Base-by-base conservation (phyloP, 1,140 invertebrate species). In the Spodoptera frugiperda region DNA sequence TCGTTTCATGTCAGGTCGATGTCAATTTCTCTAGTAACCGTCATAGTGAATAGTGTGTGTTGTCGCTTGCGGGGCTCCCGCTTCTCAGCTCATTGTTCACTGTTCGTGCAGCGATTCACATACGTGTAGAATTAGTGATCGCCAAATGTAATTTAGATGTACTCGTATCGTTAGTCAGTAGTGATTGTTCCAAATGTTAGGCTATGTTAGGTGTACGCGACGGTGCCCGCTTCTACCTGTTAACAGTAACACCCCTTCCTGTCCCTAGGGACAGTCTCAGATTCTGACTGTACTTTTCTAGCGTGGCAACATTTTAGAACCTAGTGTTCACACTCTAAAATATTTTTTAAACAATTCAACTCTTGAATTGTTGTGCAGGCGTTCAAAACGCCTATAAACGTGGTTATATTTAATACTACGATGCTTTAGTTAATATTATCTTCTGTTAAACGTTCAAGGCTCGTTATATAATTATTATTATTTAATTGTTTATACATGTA, bases 181-280 rank as follows among this genome's bases (percentile, higher is more conserved):
- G 91, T 89, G 87, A 92, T 90, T 89, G 90, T 93, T 93, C 92
- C 92, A 93, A 93, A 93, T 91, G 90, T 91, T 92, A 93, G 92
- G 82, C 85, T 93, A 91, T 88, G 86, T 91, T 90, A 91, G 90
- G 87, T 82, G 84, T 87, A 78, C 80, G 82, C 84, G 86, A 84
- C 84, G 84, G 82, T 82, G 76, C 84, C 85, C 80, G 74, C 81
- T 82, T 86, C 83, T 84, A 79, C 74, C 78, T 78, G 81, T 88
- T 86, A 79, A 84, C 80, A 82, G 44, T 8, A 14, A 49, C 15
- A 48, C 44, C n/a, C 57, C n/a, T 33, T 49, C 10, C 33, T 39
- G 33, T 4, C 33, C 33, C 9, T 1, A 9, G 33, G 6, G 4
- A 39, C 33, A 10, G 4, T 0, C 8, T 68, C 63, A n/a, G n/a